Conservation (phyloP, 2,888 invertebrate genomes). For the Patella ulyssiponensis region DNA sequence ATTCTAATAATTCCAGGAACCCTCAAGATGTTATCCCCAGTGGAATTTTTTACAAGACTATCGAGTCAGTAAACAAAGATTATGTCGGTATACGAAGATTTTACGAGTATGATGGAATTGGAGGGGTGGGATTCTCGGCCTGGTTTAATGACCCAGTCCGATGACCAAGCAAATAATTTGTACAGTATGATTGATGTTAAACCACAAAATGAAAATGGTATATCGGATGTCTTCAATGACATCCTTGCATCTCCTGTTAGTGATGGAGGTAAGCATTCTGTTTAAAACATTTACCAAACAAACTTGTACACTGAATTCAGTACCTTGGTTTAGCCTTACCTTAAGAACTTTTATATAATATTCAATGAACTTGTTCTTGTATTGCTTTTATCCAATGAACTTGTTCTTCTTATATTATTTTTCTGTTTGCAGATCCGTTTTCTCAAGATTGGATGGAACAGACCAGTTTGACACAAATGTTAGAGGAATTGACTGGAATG, state of each 20-base stretch:
- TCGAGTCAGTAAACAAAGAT: slow-evolving; percentile 20
- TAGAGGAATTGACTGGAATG: slow-evolving; percentile 32
- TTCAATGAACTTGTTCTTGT: neutral
- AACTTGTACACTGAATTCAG: too few relatives aligned
- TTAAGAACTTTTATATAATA: neutral
- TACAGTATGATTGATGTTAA: slow-evolving; percentile 28
- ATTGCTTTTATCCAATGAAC: neutral
- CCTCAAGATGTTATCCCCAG: slow-evolving; percentile 35
- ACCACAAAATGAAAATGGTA: neutral
- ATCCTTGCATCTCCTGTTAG: neutral
- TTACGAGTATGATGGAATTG: slow-evolving; percentile 32
- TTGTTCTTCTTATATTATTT: neutral
- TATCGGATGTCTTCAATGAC: neutral
- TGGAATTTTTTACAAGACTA: slow-evolving; percentile 1
- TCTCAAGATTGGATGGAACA: slow-evolving; percentile 62
- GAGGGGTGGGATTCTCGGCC: slow-evolving; percentile 37
- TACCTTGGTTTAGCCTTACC: neutral
- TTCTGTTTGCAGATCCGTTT: slow-evolving; percentile 49
- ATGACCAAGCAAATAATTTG: slow-evolving; percentile 34
- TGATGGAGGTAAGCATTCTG: neutral
- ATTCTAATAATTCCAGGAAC: slow-evolving; percentile 27
- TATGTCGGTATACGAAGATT: slow-evolving; percentile 39
- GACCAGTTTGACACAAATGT: slow-evolving; percentile 45
- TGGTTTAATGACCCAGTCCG: slow-evolving; percentile 40
- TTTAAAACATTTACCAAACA: too few relatives aligned